Percentiles rank a stretch among this genome's conserved stretches.
phyloP scores from a whole-genome alignment of 2,888 invertebrate genomes.

The Prenolepis imparis region DNA sequence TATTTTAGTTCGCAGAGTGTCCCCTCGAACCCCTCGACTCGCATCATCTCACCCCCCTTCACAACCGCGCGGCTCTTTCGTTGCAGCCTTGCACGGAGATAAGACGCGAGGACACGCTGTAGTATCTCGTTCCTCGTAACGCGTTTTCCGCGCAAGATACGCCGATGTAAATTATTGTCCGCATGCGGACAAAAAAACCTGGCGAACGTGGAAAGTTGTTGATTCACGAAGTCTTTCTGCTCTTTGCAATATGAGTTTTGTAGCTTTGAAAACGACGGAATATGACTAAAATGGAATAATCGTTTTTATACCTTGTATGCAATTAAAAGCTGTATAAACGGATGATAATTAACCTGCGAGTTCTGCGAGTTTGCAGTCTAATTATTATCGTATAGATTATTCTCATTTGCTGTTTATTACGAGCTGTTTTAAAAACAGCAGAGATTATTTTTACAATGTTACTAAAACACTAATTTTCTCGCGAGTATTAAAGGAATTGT shows the following conservation, averaged over 20 bases:
- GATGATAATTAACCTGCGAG: not conserved
- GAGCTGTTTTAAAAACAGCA: not conserved
- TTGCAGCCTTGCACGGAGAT: slow-evolving; percentile 12
- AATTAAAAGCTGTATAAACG: not conserved
- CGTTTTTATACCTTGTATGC: not conserved
- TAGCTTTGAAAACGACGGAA: not conserved
- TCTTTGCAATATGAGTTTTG: not conserved
- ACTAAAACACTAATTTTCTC: not conserved
- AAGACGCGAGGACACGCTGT: slow-evolving; percentile 48
- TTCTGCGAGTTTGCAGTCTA: not conserved
- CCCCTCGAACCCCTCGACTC: slow-evolving; percentile 22
- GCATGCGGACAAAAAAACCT: not conserved
- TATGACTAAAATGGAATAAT: not conserved
- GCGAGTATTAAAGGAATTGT: not conserved
- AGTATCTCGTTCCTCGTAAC: slow-evolving; percentile 43
- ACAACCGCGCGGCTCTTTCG: slow-evolving; percentile 4
- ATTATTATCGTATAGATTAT: not conserved
- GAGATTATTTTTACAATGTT: not conserved
- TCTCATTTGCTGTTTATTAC: not conserved
- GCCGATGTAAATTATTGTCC: slow-evolving; percentile 27
- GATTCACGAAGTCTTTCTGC: slow-evolving; percentile 1
- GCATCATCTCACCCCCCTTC: not conserved
- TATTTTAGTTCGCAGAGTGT: slow-evolving; percentile 77
- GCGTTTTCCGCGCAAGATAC: slow-evolving; percentile 39
- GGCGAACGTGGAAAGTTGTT: not conserved